Evolutionary conservation across 2,113 vertebrate genomes (phyloP).

Genomic region (Forbesichthys papilliferus): DNA sequence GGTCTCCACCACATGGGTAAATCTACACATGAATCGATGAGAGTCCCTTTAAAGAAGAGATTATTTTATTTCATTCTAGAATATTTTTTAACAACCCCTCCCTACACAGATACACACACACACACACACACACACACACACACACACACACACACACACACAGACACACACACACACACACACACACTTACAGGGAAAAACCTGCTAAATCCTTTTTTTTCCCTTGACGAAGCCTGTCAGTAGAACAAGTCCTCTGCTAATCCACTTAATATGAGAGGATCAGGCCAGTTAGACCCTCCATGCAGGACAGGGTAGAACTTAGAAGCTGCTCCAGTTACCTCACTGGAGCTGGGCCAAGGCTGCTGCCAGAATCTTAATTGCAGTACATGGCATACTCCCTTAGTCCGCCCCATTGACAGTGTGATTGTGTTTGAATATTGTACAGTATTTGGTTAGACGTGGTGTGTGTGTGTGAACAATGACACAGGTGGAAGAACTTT

Average conservation of each 20-base stretch:
- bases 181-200: not conserved
- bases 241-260: conserved; percentile 59
- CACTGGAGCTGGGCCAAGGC: conserved; percentile 36
- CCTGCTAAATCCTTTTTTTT: conserved; percentile 35
- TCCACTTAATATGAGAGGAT: conserved; percentile 72
- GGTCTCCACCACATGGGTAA: too few relatives aligned
- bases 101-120: too few relatives aligned
- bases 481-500: conserved; percentile 29
- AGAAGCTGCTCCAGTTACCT: conserved; percentile 52
- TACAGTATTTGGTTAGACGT: too few relatives aligned
- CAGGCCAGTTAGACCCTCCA: conserved; percentile 57
- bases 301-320: conserved; percentile 49
- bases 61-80: too few relatives aligned
- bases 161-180: too few relatives aligned
- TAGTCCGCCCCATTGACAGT: conserved; percentile 31
- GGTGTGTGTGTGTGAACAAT: conserved; percentile 15
- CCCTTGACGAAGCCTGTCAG: conserved; percentile 37
- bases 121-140: too few relatives aligned
- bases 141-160: too few relatives aligned
- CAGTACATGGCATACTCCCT: conserved; percentile 37
- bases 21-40: too few relatives aligned
- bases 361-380: conserved; percentile 51
- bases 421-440: conserved; percentile 3
- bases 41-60: too few relatives aligned
- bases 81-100: too few relatives aligned